Evolutionary conservation across 92 coral and sea anemone genomes (phyloP), one percentile per base, ranked within the genome.

Genomic region (Phenganax marumi): DNA sequence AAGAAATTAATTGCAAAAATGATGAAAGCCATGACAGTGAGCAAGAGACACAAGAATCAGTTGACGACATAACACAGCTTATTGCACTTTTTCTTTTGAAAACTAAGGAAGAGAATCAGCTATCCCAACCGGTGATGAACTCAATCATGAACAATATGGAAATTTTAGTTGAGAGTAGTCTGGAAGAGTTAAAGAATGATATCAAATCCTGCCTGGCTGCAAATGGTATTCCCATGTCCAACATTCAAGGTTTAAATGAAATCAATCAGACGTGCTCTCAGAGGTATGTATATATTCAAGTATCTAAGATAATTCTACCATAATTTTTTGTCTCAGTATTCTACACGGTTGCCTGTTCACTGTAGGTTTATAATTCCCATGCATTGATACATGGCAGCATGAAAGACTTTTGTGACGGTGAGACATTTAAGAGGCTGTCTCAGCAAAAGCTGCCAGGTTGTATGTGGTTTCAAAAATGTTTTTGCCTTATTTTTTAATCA

Each of bases 321-420:
- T 33, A 33, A 5, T 33, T 33, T 5, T 5, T 33, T 33, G 43
- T 33, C 43, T 33, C 43, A 33, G 43, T 33, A 33, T 33, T 33
- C 2, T 33, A 33, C 43, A 33, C 43, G 43, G 5, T 33, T 33
- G 43, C 43, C 43, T 33, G 43, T 33, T 33, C 43, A 33, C 43
- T 33, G 43, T 33, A 33, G 43, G 43, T 33, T 33, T 5, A 33
- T 33, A 33, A 33, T 33, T 33, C 43, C 43, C 43, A 33, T 5
- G 43, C 43, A 1, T 50, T 12, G 12, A 50, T 21, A 16, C 91
- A 91, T 87, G 91, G 86, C 7, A 19, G 19, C 0, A 23, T 91
- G 21, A 70, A 83, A 76, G 91, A 89, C 53, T 91, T 24, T 53
- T 87, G 92, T 89, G 91, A 91, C 85, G 90, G 90, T 47, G 85